Base-by-base conservation (phyloP, 2,888 invertebrate genomes). In the Disparrhopalites patrizii region DNA sequence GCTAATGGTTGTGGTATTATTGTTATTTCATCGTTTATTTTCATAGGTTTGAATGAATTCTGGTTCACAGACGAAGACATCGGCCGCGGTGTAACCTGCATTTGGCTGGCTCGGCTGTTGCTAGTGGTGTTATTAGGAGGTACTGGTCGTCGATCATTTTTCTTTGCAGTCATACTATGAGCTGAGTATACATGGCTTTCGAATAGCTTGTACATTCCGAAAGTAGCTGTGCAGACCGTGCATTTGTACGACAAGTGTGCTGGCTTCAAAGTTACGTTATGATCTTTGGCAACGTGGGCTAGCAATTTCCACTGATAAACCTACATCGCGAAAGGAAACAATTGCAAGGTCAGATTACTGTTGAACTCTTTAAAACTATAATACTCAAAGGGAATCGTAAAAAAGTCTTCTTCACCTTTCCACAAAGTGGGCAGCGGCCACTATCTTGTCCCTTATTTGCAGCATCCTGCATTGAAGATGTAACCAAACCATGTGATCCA, bases 401-500 rank as follows among this genome's bases (percentile, higher is more conserved):
- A n/a, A n/a, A n/a, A n/a, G n/a, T n/a, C n/a, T n/a, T n/a, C n/a
- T n/a, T 82, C 79, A 94, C 93, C 82, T 93, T 87, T 80, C 93
- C 93, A 82, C 96, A 96, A 56, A 93, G 90, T 66, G 94, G 95
- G 84, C 95, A 96, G 70, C 94, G 84, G 63, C 95, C 95, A 57
- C 91, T 90, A 80, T 96, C 95, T 79, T 92, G 93, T 76, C 93
- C 93, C 79, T 90, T 92, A 79, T 95, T 94, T 50, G 95, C 94
- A 54, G 94, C 93, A 78, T 93, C 92, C 79, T 96, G 92, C 91
- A 96, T 92, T 76, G 93, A 93, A 73, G 92, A 93, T 64, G 95
- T 96, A 38, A 96, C 95, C 68, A 96, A 85, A 51, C 94, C 94
- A 79, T 96, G 96, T 30, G 93, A 90, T 70, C 95, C 95, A 70